Percentiles rank a stretch among this genome's conserved stretches.
Evolutionary conservation across 1,140 invertebrate genomes (phyloP).

Genomic region (Eciton burchellii): DNA sequence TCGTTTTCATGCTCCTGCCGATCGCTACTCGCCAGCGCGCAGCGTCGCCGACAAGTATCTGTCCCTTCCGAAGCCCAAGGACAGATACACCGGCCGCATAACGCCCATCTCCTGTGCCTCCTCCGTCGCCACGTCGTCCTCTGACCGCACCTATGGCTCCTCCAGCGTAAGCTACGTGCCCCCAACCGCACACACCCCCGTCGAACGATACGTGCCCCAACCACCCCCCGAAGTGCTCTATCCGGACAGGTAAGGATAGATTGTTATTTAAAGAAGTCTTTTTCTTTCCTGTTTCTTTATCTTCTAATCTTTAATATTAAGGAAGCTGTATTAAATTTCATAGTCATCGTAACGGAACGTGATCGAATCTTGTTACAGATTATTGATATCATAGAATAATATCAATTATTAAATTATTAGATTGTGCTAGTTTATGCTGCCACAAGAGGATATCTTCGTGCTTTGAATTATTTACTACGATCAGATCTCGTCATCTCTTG

Average conservation of each 20-base stretch:
- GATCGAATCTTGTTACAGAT: no score
- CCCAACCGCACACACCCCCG: constrained; percentile 89
- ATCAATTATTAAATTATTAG: no score
- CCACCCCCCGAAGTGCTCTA: constrained; percentile 86
- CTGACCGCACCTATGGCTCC: constrained; percentile 77
- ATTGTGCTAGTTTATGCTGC: no score
- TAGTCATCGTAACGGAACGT: no score
- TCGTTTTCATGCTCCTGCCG: constrained; percentile 76
- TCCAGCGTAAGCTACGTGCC: constrained; percentile 86
- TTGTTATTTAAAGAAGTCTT: neutral
- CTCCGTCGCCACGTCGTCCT: constrained; percentile 70
- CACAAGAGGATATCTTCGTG: no score
- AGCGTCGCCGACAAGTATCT: constrained; percentile 81
- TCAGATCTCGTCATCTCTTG: no score
- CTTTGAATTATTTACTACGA: no score
- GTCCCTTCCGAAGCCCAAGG: constrained; percentile 85
- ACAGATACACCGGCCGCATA: constrained; percentile 81
- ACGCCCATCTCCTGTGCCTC: constrained; percentile 80
- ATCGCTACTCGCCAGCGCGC: constrained; percentile 81
- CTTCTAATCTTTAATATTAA: neutral
- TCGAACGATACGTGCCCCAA: constrained; percentile 89
- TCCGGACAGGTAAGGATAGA: constrained; percentile 75
- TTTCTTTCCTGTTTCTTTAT: neutral
- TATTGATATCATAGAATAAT: no score
- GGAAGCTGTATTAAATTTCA: no score